Base-by-base conservation (phyloP, 2,888 invertebrate genomes). In the Acrobasis suavella region DNA sequence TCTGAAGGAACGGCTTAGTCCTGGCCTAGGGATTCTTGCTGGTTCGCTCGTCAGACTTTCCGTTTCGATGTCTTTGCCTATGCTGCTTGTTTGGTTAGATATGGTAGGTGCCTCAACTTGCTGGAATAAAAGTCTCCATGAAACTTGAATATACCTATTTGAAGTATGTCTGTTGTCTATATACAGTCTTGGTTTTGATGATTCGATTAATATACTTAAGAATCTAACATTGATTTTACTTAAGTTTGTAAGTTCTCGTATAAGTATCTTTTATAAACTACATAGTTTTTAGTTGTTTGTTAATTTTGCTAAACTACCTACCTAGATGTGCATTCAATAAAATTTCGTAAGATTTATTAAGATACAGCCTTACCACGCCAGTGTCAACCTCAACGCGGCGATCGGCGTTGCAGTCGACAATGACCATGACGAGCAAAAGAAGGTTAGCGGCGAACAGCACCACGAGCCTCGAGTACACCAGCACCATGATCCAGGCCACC, bases 391-490 rank as follows among this genome's bases (percentile, higher is more conserved):
- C 70, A 3, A 64, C 63, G 55, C 58, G 63, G 22, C 64, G 50
- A 60, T 63, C 64, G 12, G 76, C 60, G 59, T 82, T 83, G 62
- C 77, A 82, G 62, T 84, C 79, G 2, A 89, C 74, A 6, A 86
- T 78, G 14, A 87, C 76, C 12, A 75, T 63, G 9, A 90, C 67
- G 1, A 89, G 65, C 0, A 90, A 74, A 1, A 80, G 55, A 0
- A 93, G 70, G 65, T 94, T 94, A n/a, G 93, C 62, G 10, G 92
- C 32, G 78, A 93, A 92, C 38, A 93, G 76, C 0, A 93, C 63
- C 2, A 85, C 82, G 51, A 93, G 83, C 32, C 93, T 86, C 0
- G 89, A 87, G 70, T 91, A 93, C 2, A 93, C 59, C 12, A 91
- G 76, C 3, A 87, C 86, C 86, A 94, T 89, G 9, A 89, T 68